These are phyloP conservation scores for Cetonia aurata DNA, from an alignment of 2,888 invertebrate genomes.

Conservation along the genomic window DNA sequence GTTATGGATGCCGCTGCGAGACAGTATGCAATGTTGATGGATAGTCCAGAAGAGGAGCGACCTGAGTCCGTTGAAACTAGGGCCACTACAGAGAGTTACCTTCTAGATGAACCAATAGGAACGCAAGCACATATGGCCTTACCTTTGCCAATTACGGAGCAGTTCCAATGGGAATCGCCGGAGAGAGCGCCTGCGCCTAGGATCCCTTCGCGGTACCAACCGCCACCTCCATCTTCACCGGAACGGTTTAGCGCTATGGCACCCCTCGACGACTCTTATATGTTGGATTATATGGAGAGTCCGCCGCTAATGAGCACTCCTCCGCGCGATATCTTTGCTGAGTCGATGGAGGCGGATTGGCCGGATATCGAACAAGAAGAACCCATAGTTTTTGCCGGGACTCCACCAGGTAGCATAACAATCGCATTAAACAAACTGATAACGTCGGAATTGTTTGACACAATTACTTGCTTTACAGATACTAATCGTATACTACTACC, in stretches of 20 bases:
- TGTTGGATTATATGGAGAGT: slow-evolving; percentile 30
- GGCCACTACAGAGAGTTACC: background rate
- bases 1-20: background rate
- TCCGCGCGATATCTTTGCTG: slow-evolving; percentile 26
- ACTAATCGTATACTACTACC: background rate
- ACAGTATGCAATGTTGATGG: slow-evolving; percentile 27
- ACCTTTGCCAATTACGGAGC: slow-evolving; percentile 13
- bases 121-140: background rate
- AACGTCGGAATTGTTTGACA: slow-evolving; percentile 31
- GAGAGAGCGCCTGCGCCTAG: background rate
- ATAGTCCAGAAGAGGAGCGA: slow-evolving; percentile 22
- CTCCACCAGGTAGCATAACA: slow-evolving; percentile 38
- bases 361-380: slow-evolving; percentile 18
- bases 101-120: slow-evolving; percentile 6
- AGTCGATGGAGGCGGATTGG: slow-evolving; percentile 15
- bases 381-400: slow-evolving; percentile 16
- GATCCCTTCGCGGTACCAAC: slow-evolving; percentile 7
- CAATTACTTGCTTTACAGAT: slow-evolving; percentile 9
- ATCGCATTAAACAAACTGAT: slow-evolving; percentile 22
- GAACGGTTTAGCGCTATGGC: background rate
- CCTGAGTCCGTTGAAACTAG: background rate
- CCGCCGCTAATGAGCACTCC: slow-evolving; percentile 23
- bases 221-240: slow-evolving; percentile 8
- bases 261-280: background rate
- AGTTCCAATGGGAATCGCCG: slow-evolving; percentile 31